Evolutionary conservation across 2,797 vertebrate genomes (phyloP).

Genomic region (Lutjanus argentimaculatus): DNA sequence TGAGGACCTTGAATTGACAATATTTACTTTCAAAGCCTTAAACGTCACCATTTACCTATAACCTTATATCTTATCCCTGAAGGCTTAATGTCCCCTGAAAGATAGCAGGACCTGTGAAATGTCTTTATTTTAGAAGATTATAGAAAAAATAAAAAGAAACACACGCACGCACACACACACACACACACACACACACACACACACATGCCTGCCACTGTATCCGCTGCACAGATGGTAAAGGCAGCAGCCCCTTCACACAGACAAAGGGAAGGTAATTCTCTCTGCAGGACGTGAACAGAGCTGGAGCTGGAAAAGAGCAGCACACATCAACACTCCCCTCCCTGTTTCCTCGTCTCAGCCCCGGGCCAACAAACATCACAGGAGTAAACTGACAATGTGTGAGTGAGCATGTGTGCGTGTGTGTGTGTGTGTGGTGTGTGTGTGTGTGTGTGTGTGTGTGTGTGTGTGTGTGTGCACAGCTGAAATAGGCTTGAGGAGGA

Average conservation of each 20-base stretch:
- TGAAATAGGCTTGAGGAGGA: conserved; percentile 73
- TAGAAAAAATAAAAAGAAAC: background rate
- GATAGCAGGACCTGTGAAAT: conserved; percentile 22
- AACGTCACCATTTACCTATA: background rate
- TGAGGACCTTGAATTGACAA: background rate
- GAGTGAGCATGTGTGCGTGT: conserved; percentile 35
- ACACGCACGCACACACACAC: background rate
- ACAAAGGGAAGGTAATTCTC: conserved; percentile 84
- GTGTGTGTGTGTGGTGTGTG: background rate
- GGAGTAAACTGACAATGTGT: conserved; percentile 76
- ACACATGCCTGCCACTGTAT: conserved; percentile 62
- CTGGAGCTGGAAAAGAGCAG: conserved; percentile 76
- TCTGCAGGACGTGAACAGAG: conserved; percentile 77
- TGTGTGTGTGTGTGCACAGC: conserved; percentile 29
- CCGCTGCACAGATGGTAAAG: conserved; percentile 80
- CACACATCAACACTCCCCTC: conserved; percentile 75
- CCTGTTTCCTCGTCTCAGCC: conserved; percentile 76
- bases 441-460: conserved; percentile 30
- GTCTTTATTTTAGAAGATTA: conserved; percentile 48
- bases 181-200: background rate
- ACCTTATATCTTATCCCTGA: background rate
- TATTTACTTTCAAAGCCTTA: background rate
- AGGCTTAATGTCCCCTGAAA: background rate
- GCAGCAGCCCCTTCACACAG: conserved; percentile 79
- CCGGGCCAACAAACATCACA: conserved; percentile 78